A percentile compares a stretch with the other conserved stretches of the same genome.
phyloP scores from a whole-genome alignment of 1,140 invertebrate species.

The Leucophenga varia region DNA sequence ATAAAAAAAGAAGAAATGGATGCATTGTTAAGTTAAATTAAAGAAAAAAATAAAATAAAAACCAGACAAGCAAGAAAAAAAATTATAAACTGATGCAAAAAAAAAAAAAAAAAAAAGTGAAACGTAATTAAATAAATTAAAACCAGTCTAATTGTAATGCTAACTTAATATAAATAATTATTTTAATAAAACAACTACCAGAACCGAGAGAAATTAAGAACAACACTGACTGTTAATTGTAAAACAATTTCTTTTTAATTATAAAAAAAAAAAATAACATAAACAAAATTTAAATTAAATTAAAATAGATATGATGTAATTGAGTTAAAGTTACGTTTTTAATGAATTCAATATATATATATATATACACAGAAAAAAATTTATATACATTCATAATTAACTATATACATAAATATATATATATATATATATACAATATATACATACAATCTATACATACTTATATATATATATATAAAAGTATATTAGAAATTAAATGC shows the following conservation, averaged over 20 bases:
- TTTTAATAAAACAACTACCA: slow-evolving; percentile 28
- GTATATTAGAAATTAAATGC: slow-evolving; percentile 48
- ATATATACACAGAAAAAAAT: slow-evolving; percentile 41
- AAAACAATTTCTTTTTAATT: slow-evolving; percentile 53
- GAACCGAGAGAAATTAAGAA: slow-evolving; percentile 29
- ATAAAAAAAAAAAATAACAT: slow-evolving; percentile 1
- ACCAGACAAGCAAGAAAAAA: too few relatives aligned
- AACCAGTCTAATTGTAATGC: slow-evolving; percentile 2
- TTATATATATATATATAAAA: slow-evolving; percentile 48
- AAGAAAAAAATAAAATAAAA: slow-evolving; percentile 24
- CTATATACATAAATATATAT: slow-evolving; percentile 9
- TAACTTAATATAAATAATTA: slow-evolving; percentile 19
- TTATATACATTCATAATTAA: slow-evolving; percentile 23
- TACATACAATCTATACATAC: slow-evolving; percentile 46
- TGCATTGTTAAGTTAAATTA: slow-evolving; percentile 23
- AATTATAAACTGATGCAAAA: too few relatives aligned
- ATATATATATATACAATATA: slow-evolving; percentile 44
- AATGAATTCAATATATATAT: slow-evolving; percentile 35
- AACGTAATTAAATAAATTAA: slow-evolving; percentile 3
- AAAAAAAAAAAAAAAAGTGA: slow-evolving; percentile 4
- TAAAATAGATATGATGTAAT: slow-evolving; percentile 34
- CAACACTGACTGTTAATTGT: slow-evolving; percentile 56
- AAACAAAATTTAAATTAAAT: slow-evolving; percentile 16
- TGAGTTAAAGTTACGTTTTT: slow-evolving; percentile 45
- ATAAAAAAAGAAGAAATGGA: slow-evolving; percentile 19